Percentiles rank a stretch among this genome's conserved stretches.
Conservation (phyloP, 2,888 invertebrate species). For the Dromius quadrimaculatus region DNA sequence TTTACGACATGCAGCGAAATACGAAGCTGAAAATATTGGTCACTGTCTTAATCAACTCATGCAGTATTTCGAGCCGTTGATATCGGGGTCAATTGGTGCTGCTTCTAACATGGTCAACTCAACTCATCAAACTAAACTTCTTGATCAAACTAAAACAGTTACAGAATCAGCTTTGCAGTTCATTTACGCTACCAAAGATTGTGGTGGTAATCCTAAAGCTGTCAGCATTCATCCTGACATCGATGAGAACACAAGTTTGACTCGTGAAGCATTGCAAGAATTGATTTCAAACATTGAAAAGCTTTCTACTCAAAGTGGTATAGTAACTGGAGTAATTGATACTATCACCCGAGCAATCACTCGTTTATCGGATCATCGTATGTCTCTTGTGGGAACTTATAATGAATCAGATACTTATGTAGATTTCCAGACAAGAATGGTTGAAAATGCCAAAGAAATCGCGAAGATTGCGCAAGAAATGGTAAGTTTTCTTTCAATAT, state of each 20-base stretch:
- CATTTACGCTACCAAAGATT: conserved; percentile 85
- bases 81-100: conserved; percentile 86
- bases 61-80: conserved; percentile 87
- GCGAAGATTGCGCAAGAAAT: conserved; percentile 93
- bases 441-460: conserved; percentile 93
- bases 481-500: conserved; percentile 67
- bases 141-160: conserved; percentile 95
- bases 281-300: conserved; percentile 83
- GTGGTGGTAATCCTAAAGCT: conserved; percentile 95
- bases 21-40: conserved; percentile 93
- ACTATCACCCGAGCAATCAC: conserved; percentile 91
- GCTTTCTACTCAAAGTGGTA: conserved; percentile 89
- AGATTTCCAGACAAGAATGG: conserved; percentile 98
- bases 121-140: conserved; percentile 84
- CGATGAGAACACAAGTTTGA: conserved; percentile 82
- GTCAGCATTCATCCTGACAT: conserved; percentile 83
- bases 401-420: conserved; percentile 84
- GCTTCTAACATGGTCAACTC: conserved; percentile 91
- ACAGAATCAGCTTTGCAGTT: conserved; percentile 92
- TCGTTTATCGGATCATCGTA: conserved; percentile 80
- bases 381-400: conserved; percentile 78
- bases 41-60: conserved; percentile 84
- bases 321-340: conserved; percentile 90
- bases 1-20: conserved; percentile 85
- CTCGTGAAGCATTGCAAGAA: conserved; percentile 85